Evolutionary conservation across 2,113 vertebrate species (phyloP), one percentile per base, ranked within the genome.

Genomic region (Hirundichthys speculiger): DNA sequence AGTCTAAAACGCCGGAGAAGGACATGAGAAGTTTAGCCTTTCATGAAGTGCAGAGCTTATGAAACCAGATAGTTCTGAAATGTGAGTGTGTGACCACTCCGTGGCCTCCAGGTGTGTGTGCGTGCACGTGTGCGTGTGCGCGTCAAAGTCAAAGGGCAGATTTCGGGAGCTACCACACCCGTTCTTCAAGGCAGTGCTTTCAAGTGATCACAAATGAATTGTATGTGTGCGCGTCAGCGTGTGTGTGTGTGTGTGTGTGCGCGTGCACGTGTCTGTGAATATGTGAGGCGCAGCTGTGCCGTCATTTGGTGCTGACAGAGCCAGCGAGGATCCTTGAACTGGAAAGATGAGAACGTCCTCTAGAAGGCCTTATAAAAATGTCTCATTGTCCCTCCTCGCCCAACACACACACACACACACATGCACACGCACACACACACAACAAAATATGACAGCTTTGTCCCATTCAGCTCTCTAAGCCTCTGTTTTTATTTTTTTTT

Each of bases 41-140:
- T 89, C 68, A 90, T 73, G 64, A 73, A 73, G 72, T 64, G 70
- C 80, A 46, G 68, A 61, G 82, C 80, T 86, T 84, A 84, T 85
- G 87, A 88, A 87, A 90, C 66, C 34, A 19, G 83, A 88, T 82
- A 82, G 72, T 66, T 21, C 84, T 90, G 89, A 89, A 90, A 87
- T 86, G 72, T 81, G 86, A 86, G 85, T 87, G 79, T 81, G 80
- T 70, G 79, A 82, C 77, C 79, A 75, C 53, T 69, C 75, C 39
- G 57, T 85, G 82, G 70, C 85, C 82, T 82, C 69, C 72, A 86
- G 76, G 80, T 80, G 79, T 81, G 69, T 69, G 73, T 61, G 68
- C 74, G 57, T 21, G 59, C 60, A 30, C 66, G 49, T 46, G 63
- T 76, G 67, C 76, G 34, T 54, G 55, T 63, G 45, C 47, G n/a